A percentile compares a stretch with the other conserved stretches of the same genome.
phyloP scores from a whole-genome alignment of 1,140 invertebrate species.

The Drosophila carrolli region DNA sequence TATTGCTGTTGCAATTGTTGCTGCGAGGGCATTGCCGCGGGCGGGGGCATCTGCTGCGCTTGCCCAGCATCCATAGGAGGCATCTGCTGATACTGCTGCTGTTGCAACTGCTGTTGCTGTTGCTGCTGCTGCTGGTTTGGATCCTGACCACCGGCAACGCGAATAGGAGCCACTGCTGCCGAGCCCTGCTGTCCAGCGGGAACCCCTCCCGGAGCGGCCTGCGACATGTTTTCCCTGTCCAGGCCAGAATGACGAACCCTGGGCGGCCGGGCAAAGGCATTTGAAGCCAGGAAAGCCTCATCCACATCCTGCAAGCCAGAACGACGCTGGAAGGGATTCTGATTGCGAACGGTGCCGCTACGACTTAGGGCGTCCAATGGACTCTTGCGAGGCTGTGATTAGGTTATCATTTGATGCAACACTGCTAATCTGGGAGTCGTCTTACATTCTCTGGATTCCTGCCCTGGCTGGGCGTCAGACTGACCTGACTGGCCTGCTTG shows the following conservation, averaged over 20 bases:
- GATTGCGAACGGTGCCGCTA: constrained; percentile 35
- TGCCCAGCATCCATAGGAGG: constrained; percentile 17
- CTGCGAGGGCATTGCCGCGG: constrained; percentile 9
- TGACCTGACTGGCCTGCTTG: constrained; percentile 68
- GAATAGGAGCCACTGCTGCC: constrained; percentile 29
- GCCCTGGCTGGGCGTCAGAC: constrained; percentile 74
- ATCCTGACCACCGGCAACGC: constrained; percentile 52
- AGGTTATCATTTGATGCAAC: neutral
- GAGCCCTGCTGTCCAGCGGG: neutral
- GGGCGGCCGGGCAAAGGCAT: constrained; percentile 66
- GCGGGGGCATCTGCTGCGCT: constrained; percentile 34
- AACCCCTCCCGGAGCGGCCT: constrained; percentile 7
- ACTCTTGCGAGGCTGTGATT: constrained; percentile 62
- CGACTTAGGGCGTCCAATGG: constrained; percentile 76
- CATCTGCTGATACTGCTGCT: constrained; percentile 16
- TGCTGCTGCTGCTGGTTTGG: constrained; percentile 16
- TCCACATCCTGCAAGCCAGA: constrained; percentile 82
- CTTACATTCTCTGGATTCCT: constrained; percentile 65
- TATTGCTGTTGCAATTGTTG: constrained; percentile 43
- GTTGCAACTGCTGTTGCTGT: neutral
- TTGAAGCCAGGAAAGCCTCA: constrained; percentile 65
- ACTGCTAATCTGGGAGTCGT: neutral
- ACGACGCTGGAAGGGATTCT: constrained; percentile 66
- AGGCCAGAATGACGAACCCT: constrained; percentile 62
- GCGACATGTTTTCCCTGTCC: constrained; percentile 26